These are phyloP conservation scores for Glyptemys insculpta DNA, from an alignment of 2,797 vertebrate species.

Conservation along the genomic window DNA sequence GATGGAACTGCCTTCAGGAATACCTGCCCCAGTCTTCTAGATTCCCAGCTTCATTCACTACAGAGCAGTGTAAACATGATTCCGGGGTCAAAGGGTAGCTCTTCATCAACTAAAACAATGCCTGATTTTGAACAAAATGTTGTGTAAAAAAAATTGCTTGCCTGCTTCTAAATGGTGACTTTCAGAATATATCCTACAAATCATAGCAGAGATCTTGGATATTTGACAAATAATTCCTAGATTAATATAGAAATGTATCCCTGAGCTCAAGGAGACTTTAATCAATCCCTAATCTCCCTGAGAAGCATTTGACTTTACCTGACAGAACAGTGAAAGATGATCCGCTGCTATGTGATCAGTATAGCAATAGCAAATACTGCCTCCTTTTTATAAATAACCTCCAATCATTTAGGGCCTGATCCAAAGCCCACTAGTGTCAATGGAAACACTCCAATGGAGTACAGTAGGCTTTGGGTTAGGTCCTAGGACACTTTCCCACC, in stretches of 20 bases:
- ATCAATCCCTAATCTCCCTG: conserved; percentile 51
- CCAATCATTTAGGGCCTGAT: background rate
- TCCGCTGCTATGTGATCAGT: background rate
- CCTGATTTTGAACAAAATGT: background rate
- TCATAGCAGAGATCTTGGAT: conserved; percentile 4
- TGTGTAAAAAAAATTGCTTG: background rate
- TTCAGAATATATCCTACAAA: conserved; percentile 37
- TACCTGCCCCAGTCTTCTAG: background rate
- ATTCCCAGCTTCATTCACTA: background rate
- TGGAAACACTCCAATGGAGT: background rate
- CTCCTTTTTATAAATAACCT: background rate
- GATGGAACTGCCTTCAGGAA: background rate
- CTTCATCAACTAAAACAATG: background rate
- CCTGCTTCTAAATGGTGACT: background rate
- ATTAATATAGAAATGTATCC: conserved; percentile 50
- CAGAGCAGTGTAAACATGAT: background rate
- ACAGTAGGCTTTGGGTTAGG: background rate
- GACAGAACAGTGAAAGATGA: conserved; percentile 52
- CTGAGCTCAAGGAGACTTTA: conserved; percentile 36
- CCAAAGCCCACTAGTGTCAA: background rate
- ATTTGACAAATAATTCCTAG: conserved; percentile 49
- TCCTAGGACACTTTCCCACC: background rate
- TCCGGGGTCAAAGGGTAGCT: background rate
- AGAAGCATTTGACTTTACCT: conserved; percentile 66
- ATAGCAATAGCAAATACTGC: conserved; percentile 22